A percentile compares a stretch with the other conserved stretches of the same genome.
Conservation (phyloP, 2,797 vertebrate species). For the Alcedo atthis region DNA sequence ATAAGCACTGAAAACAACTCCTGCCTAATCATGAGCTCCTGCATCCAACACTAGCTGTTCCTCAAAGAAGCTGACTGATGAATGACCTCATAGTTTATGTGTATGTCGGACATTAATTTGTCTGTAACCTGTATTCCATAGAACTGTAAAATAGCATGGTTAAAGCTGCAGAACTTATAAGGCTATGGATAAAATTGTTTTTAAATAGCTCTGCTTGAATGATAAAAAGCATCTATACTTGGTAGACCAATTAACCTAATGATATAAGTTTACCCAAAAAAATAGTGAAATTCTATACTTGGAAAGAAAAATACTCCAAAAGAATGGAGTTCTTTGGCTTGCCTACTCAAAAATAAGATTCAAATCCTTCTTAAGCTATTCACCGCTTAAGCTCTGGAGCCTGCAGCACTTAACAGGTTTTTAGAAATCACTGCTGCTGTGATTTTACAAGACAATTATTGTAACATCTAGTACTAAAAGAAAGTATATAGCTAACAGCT, state of each 20-base stretch:
- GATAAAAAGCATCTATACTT: background rate
- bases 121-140: background rate
- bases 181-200: background rate
- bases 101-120: background rate
- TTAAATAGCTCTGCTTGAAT: background rate
- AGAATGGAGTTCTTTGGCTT: background rate
- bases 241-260: background rate
- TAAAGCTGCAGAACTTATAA: background rate
- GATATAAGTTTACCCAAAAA: background rate
- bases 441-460: background rate
- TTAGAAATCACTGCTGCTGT: background rate
- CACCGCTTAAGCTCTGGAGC: background rate
- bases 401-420: background rate
- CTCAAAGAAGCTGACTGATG: background rate
- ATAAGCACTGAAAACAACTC: background rate
- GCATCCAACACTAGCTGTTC: background rate
- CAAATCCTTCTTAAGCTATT: background rate
- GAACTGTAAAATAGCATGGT: background rate
- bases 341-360: background rate
- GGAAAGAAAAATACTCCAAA: background rate
- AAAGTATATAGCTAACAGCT: background rate
- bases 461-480: background rate
- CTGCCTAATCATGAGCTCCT: background rate
- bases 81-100: background rate
- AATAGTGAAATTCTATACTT: background rate